Evolutionary conservation across 2,113 vertebrate genomes (phyloP).

Genomic region (Rafetus swinhoei): DNA sequence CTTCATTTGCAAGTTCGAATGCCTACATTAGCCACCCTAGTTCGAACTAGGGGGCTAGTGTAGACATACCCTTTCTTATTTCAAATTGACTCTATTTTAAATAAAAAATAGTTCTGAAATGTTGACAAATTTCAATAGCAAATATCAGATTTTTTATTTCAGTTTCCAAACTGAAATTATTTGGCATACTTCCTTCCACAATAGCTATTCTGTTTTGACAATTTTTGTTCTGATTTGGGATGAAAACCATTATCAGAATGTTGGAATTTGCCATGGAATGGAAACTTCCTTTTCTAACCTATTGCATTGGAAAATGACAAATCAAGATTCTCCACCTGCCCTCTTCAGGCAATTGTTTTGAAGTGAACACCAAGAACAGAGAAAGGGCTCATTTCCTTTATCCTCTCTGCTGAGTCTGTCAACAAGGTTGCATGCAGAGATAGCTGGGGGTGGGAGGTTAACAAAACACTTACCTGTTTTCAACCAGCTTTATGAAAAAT

Average conservation of each 20-base stretch:
- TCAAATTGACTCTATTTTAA: neutral
- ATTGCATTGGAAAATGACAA: neutral
- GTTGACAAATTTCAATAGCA: neutral
- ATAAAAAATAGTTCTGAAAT: neutral
- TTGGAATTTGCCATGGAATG: neutral
- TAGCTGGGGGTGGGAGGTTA: neutral
- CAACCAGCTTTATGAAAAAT: neutral
- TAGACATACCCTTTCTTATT: neutral
- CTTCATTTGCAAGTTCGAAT: too few species aligned
- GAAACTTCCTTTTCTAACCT: neutral
- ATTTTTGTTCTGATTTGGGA: neutral
- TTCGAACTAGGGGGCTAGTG: too few species aligned
- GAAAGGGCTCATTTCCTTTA: neutral
- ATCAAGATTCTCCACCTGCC: neutral
- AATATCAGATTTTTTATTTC: neutral
- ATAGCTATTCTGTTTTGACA: neutral
- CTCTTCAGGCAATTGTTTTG: neutral
- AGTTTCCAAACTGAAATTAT: neutral
- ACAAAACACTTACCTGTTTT: neutral
- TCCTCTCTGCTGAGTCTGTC: neutral
- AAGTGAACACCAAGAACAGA: neutral
- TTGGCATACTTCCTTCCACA: neutral
- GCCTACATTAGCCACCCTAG: too few species aligned
- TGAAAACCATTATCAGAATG: neutral
- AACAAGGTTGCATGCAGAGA: neutral